Conservation (phyloP, 1,140 invertebrate genomes). For the Papilio polyxenes region DNA sequence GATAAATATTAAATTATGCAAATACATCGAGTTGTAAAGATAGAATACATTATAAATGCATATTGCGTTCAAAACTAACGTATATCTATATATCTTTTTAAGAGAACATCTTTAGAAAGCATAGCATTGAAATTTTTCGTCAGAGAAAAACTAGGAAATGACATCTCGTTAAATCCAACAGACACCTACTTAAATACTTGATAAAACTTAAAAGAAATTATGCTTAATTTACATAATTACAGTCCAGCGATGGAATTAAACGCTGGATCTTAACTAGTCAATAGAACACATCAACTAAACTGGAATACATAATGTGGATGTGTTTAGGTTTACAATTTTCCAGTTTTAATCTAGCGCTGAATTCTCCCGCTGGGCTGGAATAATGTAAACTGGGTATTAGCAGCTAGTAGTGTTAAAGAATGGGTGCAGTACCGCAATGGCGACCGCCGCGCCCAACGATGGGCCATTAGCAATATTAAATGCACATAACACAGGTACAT, state of each 20-base stretch:
- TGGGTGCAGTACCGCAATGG: neutral
- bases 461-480: slow-evolving; percentile 8
- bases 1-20: slow-evolving; percentile 28
- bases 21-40: slow-evolving; percentile 18
- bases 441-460: neutral
- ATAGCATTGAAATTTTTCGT: neutral
- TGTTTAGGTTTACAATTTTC: neutral
- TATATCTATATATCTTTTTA: neutral
- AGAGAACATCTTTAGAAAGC: slow-evolving; percentile 16
- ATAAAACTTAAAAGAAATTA: neutral
- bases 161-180: neutral
- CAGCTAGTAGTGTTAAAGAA: neutral
- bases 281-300: no score
- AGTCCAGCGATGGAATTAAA: no score
- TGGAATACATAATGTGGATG: no score
- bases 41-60: slow-evolving; percentile 8
- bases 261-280: no score
- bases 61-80: neutral
- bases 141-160: neutral
- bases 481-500: neutral
- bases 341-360: neutral
- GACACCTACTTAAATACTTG: neutral
- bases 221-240: no score
- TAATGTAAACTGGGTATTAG: neutral
- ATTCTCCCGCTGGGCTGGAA: neutral